A percentile compares a stretch with the other conserved stretches of the same genome.
Evolutionary conservation across 2,113 vertebrate species (phyloP).

Genomic region (Pachypanchax playfairii): DNA sequence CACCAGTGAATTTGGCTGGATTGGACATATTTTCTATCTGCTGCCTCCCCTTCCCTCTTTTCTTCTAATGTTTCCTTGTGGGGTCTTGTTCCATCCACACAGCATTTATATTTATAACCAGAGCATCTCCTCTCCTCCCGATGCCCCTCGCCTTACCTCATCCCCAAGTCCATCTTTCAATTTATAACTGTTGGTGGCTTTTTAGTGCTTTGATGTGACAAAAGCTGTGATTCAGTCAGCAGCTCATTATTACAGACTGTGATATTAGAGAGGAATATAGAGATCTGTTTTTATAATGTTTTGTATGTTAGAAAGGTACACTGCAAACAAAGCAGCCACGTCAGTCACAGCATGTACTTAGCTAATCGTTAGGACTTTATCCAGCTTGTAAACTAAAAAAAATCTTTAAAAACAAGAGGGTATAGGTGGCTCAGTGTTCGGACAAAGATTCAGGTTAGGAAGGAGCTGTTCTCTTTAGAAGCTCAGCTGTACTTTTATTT

Average conservation of each 20-base stretch:
- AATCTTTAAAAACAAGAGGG: conserved; percentile 17
- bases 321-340: not conserved
- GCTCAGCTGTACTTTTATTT: conserved; percentile 1
- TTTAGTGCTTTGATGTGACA: conserved; percentile 22
- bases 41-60: conserved; percentile 23
- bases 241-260: conserved; percentile 9
- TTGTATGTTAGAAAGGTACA: not conserved
- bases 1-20: conserved; percentile 35
- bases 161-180: conserved; percentile 31
- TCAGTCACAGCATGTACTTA: not conserved
- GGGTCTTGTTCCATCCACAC: conserved; percentile 76
- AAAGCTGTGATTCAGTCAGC: not conserved
- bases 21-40: conserved; percentile 24
- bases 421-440: conserved; percentile 17
- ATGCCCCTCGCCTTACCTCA: conserved; percentile 26
- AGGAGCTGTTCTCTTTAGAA: conserved; percentile 3
- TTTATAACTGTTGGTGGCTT: conserved; percentile 2
- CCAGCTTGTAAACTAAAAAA: conserved; percentile 3
- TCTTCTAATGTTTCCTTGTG: conserved; percentile 60
- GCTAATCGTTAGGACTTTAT: not conserved
- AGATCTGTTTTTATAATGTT: not conserved
- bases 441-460: conserved; percentile 7
- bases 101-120: conserved; percentile 84
- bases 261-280: conserved; percentile 6
- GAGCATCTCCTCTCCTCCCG: conserved; percentile 24